Percentiles rank a stretch among this genome's conserved stretches.
These are phyloP conservation scores for Wiebesia pumilae DNA, from an alignment of 1,140 invertebrate species.

Conservation along the genomic window DNA sequence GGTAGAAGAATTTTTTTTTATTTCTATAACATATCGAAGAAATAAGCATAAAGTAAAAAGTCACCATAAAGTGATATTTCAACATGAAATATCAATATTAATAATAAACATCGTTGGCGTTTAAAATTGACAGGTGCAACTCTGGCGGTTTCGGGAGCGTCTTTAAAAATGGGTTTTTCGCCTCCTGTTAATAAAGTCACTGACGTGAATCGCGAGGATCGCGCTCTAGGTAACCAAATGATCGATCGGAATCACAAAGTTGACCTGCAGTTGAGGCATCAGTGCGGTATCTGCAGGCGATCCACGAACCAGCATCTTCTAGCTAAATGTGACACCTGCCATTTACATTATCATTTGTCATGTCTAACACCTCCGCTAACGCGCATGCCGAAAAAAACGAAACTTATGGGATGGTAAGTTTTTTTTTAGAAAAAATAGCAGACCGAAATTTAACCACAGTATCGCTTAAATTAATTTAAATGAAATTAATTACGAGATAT, in stretches of 20 bases:
- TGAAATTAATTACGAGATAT: too few species aligned
- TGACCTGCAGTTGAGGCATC: conserved; percentile 71
- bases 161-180: conserved; percentile 79
- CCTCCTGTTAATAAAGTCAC: conserved; percentile 71
- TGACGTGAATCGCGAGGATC: conserved; percentile 73
- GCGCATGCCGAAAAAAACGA: conserved; percentile 95
- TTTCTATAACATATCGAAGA: too few species aligned
- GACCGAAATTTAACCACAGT: background rate
- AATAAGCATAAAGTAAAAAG: too few species aligned
- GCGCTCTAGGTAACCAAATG: conserved; percentile 77
- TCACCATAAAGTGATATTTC: too few species aligned
- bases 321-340: conserved; percentile 95
- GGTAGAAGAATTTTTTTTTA: too few species aligned
- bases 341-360: conserved; percentile 92
- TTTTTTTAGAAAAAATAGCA: background rate
- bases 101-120: background rate
- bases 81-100: too few species aligned
- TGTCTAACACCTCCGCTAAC: conserved; percentile 94
- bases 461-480: too few species aligned
- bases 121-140: background rate
- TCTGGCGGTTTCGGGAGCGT: conserved; percentile 69
- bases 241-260: conserved; percentile 77
- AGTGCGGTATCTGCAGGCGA: conserved; percentile 90
- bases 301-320: conserved; percentile 90
- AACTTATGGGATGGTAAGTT: conserved; percentile 91